phyloP scores from a whole-genome alignment of 2,888 invertebrate genomes.

The Disparrhopalites patrizii region DNA sequence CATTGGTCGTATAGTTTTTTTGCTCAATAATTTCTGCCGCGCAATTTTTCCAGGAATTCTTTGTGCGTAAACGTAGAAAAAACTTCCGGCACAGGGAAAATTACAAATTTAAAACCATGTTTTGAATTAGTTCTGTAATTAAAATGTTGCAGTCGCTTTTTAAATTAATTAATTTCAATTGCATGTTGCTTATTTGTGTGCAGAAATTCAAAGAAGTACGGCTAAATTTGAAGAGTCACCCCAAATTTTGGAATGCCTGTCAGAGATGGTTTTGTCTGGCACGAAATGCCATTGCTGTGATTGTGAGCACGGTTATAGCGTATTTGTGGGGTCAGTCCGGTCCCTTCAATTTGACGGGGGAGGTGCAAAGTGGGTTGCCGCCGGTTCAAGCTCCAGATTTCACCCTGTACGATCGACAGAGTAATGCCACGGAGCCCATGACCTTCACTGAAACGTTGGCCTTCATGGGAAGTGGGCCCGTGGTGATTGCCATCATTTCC shows the following conservation, averaged over 20 bases:
- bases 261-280: conserved; percentile 74
- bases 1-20: no score
- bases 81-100: no score
- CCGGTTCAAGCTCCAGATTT: conserved; percentile 67
- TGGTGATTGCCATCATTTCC: conserved; percentile 82
- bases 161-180: no score
- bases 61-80: no score
- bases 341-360: conserved; percentile 67
- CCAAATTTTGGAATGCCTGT: conserved; percentile 72
- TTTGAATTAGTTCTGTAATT: no score
- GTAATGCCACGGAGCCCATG: background rate
- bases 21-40: no score
- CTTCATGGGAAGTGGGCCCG: conserved; percentile 72
- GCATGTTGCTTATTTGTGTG: no score
- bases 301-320: conserved; percentile 61
- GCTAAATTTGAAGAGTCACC: conserved; percentile 57
- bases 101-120: no score
- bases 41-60: no score
- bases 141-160: no score
- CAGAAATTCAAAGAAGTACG: conserved; percentile 17
- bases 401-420: conserved; percentile 54
- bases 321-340: conserved; percentile 59
- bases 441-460: conserved; percentile 32
- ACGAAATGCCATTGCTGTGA: conserved; percentile 72
- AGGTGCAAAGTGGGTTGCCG: conserved; percentile 62